Percentiles rank a stretch among this genome's conserved stretches.
phyloP scores from a whole-genome alignment of 2,113 vertebrate species.

The Camelus dromedarius region DNA sequence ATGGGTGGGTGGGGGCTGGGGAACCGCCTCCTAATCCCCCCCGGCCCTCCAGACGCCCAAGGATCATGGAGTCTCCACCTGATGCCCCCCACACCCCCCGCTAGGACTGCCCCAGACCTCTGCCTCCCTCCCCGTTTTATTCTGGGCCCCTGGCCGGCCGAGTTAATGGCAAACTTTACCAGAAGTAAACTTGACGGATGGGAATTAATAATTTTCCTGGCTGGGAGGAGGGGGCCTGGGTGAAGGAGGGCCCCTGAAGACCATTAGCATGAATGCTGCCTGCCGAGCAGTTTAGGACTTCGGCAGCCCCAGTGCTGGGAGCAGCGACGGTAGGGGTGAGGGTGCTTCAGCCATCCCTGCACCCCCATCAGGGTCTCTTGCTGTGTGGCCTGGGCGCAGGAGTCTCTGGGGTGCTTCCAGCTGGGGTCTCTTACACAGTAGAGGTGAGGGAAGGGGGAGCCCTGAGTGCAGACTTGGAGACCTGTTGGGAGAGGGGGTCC shows the following conservation, averaged over 20 bases:
- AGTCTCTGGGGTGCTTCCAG: not conserved
- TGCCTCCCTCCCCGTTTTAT: not conserved
- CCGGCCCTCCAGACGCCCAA: not conserved
- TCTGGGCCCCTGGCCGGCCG: slow-evolving; percentile 39
- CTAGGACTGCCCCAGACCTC: not conserved
- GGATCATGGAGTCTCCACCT: not conserved
- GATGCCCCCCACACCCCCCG: not conserved
- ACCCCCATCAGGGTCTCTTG: not conserved
- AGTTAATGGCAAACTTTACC: slow-evolving; percentile 85
- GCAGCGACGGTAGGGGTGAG: rapidly evolving
- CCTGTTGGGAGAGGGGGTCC: not conserved
- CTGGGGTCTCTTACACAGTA: not conserved
- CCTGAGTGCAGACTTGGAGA: not conserved
- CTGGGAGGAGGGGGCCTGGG: not conserved
- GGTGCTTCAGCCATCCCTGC: not conserved
- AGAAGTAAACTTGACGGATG: slow-evolving; percentile 79
- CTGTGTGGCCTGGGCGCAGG: not conserved
- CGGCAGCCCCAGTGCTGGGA: not conserved
- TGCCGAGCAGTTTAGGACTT: slow-evolving; percentile 9
- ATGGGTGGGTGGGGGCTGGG: rapidly evolving
- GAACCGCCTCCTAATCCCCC: not conserved
- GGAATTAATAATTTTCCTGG: slow-evolving; percentile 75
- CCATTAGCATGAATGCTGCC: not conserved
- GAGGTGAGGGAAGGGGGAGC: not conserved
- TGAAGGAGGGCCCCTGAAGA: slow-evolving; percentile 57